Evolutionary conservation across 2,797 vertebrate genomes (phyloP), one percentile per base, ranked within the genome.

Genomic region (Tapirus indicus): DNA sequence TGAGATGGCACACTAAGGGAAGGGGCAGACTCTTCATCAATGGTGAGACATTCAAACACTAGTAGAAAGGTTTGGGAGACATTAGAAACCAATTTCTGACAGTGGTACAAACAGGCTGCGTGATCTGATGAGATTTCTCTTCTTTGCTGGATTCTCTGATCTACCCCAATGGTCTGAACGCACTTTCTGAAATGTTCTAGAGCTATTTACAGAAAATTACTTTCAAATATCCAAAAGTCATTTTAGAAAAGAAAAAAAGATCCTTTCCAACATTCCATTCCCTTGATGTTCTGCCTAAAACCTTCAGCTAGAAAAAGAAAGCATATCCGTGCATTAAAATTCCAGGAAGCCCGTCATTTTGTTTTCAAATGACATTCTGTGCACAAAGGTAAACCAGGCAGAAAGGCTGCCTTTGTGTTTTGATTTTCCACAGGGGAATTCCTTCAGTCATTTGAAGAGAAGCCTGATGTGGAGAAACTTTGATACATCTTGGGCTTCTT

Each of bases 321-420:
- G 58, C 5, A 25, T 94, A 47, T 44, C 68, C 18, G 12, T 79
- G 62, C 75, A 71, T 93, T 96, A 94, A 66, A 74, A 25, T 89
- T 96, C 85, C 60, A 77, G 88, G 7, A 92, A 71, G 38, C 29
- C 68, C 27, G 0, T 82, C 71, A 25, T 7, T 93, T 93, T 54
- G 82, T 96, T 98, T 97, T 96, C 79, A 96, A 96, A 97, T 86
- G 29, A 97, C 97, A 71, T 14, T 86, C 87, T 9, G 12, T 29
- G 56, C 52, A 62, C 35, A 88, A 82, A 98, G 96, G 27, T 87
- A 98, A 80, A 93, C 13, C 74, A 78, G 88, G 29, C 64, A 69
- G 69, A 97, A 97, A 38, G 62, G 49, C 44, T 38, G 82, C 35
- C 62, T 96, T 71, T 90, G 27, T 74, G 14, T 86, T 83, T 93